Conservation (phyloP, 2,113 vertebrate genomes). For the Urocynchramus pylzowi region DNA sequence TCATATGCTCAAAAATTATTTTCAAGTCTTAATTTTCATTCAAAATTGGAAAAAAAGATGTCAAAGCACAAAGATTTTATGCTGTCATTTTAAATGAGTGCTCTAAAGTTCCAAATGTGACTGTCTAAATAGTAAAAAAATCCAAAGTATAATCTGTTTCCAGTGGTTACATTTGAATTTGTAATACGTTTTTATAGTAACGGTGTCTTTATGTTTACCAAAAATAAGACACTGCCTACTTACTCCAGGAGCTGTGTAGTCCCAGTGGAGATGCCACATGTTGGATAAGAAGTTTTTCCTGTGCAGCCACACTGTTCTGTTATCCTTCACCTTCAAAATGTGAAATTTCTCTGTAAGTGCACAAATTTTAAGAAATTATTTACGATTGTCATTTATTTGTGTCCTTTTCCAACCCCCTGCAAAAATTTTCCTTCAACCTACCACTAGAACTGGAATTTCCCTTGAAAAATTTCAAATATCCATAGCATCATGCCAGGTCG, state of each 20-base stretch:
- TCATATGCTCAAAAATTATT: neutral
- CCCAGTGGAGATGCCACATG: neutral
- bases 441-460: neutral
- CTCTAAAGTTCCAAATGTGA: neutral
- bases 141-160: neutral
- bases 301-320: neutral
- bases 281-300: neutral
- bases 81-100: neutral
- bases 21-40: neutral
- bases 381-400: neutral
- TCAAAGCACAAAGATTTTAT: neutral
- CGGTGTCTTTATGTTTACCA: neutral
- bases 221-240: neutral
- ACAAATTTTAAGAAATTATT: neutral
- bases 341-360: neutral
- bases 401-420: neutral
- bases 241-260: neutral
- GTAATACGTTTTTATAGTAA: neutral
- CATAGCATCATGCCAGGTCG: conserved; percentile 12
- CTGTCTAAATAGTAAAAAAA: neutral
- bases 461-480: neutral
- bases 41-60: neutral
- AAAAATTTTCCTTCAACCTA: neutral
- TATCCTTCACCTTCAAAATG: neutral
- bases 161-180: neutral